phyloP scores from a whole-genome alignment of 2,797 vertebrate genomes.

The Spinus pinus region DNA sequence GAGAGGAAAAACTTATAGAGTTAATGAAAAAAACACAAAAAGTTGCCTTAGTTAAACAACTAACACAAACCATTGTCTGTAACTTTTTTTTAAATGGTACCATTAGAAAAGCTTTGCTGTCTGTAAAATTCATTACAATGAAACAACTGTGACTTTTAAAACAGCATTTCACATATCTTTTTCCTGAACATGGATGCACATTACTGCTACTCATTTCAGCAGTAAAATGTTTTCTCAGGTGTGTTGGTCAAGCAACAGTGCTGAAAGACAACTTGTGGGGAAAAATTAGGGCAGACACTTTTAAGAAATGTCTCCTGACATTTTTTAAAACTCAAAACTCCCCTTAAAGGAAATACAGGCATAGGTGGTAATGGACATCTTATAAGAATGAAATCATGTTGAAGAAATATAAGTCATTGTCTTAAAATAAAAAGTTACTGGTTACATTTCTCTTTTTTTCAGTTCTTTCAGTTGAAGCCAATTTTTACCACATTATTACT shows the following conservation, averaged over 20 bases:
- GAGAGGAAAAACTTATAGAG: background rate
- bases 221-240: background rate
- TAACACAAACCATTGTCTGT: background rate
- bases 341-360: background rate
- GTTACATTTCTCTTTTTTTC: background rate
- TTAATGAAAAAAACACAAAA: background rate
- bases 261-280: rapidly evolving
- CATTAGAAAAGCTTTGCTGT: background rate
- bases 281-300: background rate
- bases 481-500: background rate
- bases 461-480: background rate
- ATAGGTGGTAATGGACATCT: background rate
- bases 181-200: background rate
- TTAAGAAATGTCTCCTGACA: background rate
- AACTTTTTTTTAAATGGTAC: background rate
- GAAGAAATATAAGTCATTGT: background rate
- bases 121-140: background rate
- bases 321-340: background rate
- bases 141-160: background rate
- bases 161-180: background rate
- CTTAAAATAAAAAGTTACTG: background rate
- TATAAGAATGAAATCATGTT: background rate
- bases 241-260: background rate
- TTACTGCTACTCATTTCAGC: background rate
- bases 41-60: background rate